These are phyloP conservation scores for Ericerus pela DNA, from an alignment of 1,140 invertebrate species.

Conservation along the genomic window DNA sequence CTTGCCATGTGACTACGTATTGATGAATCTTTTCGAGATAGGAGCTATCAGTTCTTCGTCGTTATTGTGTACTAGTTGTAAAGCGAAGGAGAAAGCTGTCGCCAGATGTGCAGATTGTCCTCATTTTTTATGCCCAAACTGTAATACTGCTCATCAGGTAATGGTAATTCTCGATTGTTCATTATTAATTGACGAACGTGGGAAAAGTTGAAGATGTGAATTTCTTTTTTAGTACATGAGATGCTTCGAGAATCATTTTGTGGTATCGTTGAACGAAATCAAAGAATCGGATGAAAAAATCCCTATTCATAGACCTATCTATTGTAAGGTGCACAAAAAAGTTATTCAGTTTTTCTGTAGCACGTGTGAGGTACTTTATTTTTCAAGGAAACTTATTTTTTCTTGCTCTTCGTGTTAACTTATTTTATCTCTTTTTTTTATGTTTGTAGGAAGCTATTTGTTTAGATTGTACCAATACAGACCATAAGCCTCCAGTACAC, in stretches of 20 bases:
- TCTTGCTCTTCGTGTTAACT: background rate
- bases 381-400: too few relatives aligned
- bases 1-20: constrained; percentile 65
- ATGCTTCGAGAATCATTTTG: constrained; percentile 83
- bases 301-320: constrained; percentile 66
- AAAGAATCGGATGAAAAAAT: constrained; percentile 53
- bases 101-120: constrained; percentile 85
- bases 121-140: constrained; percentile 81
- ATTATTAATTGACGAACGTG: too few relatives aligned
- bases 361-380: constrained; percentile 48
- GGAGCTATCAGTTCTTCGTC: constrained; percentile 58
- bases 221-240: constrained; percentile 57
- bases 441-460: constrained; percentile 46
- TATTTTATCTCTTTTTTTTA: background rate
- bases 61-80: constrained; percentile 72
- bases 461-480: constrained; percentile 59
- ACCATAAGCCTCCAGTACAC: constrained; percentile 64
- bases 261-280: constrained; percentile 72
- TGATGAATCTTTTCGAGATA: constrained; percentile 71
- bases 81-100: constrained; percentile 74
- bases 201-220: too few relatives aligned
- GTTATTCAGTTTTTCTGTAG: constrained; percentile 68
- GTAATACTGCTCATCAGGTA: constrained; percentile 76
- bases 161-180: too few relatives aligned
- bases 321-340: constrained; percentile 58